phyloP scores from a whole-genome alignment of 1,140 invertebrate genomes.

The Pseudachorutes palmiensis region DNA sequence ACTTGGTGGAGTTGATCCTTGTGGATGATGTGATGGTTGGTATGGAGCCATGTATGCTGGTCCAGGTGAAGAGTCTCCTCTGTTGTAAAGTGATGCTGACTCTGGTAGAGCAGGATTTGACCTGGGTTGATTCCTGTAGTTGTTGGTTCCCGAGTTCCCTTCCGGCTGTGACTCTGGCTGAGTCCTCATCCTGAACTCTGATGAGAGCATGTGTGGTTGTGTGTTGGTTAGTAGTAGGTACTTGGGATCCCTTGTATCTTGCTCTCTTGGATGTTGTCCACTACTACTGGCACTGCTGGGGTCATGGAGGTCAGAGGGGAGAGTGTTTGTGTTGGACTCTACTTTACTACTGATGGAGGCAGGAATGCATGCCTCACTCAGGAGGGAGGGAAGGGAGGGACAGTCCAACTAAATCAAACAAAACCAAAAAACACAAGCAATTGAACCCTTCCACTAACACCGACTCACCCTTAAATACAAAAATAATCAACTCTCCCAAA shows the following conservation, averaged over 20 bases:
- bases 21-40: slow-evolving; percentile 14
- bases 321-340: too few relatives aligned
- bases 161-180: neutral
- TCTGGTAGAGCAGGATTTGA: neutral
- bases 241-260: neutral
- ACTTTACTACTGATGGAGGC: too few relatives aligned
- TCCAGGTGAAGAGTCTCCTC: neutral
- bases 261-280: neutral
- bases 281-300: neutral
- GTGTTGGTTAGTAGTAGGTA: neutral
- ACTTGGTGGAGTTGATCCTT: slow-evolving; percentile 23
- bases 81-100: neutral
- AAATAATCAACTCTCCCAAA: too few relatives aligned
- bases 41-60: neutral
- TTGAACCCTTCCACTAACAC: too few relatives aligned
- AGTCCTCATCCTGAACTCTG: neutral
- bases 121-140: neutral
- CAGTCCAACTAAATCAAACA: too few relatives aligned
- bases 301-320: neutral
- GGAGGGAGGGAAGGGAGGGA: too few relatives aligned
- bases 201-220: neutral
- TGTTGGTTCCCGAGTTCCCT: neutral
- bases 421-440: too few relatives aligned
- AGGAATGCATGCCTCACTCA: too few relatives aligned
- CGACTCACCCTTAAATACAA: too few relatives aligned